Base-by-base conservation (phyloP, 1,140 invertebrate species). In the Drosophila aff. region DNA sequence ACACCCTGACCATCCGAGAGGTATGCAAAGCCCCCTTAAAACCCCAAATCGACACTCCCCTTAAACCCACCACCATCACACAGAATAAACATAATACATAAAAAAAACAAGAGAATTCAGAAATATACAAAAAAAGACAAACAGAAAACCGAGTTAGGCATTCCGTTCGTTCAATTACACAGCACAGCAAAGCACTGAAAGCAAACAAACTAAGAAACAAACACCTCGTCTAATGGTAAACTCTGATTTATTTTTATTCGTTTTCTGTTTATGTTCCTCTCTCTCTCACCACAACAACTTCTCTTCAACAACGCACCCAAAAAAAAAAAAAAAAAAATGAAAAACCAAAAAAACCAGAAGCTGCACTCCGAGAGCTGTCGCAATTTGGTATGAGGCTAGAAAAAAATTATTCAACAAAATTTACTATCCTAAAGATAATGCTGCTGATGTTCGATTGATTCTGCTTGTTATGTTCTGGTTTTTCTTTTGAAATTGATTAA, bases 1-100 rank as follows among this genome's bases (percentile, higher is more conserved):
- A 97, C 91, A 98, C 97, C 44, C 95, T 98, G 68, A 97, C 97
- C 71, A 97, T 98, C 84, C 94, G 96, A 94, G 97, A 98, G 97
- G 97, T 98, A 94, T 94, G 92, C 91, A 68, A 6, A 68, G 5
- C 4, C 21, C n/a, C 31, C 33, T 31, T 33, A 10, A 26, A 47
- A n/a, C 46, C 46, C 50, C 23, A 18, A 36, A 53, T 46, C 46
- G 15, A 58, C 38, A 50, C 26, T 11, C 59, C 41, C 60, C 46
- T n/a, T 18, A 49, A 52, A 47, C 21, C 21, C 50, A 38, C 21
- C 28, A 38, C 63, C 47, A 53, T 26, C 52, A 38, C 36, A 76
- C 57, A 66, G 47, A 59, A 47, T 46, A 53, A 61, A 75, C 38
- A 61, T n/a, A 23, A 46, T 11, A 67, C 40, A 67, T 26, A 18